Conservation (phyloP, 2,113 vertebrate genomes). For the Mesembrinibis cayennensis region DNA sequence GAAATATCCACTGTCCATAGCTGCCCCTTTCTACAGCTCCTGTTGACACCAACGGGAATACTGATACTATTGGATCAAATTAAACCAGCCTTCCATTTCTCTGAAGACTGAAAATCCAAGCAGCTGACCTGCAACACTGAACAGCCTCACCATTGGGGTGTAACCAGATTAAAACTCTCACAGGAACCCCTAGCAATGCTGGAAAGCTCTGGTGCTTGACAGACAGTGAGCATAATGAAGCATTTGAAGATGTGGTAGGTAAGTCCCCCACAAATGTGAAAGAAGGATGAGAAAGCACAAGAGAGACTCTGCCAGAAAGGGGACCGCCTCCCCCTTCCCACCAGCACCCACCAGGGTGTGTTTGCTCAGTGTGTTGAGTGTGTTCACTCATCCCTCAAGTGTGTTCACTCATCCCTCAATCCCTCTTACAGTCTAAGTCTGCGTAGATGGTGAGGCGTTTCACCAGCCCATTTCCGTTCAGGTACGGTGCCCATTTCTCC, state of each 20-base stretch:
- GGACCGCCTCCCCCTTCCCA: not conserved
- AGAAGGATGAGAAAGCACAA: not conserved
- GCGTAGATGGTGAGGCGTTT: constrained; percentile 77
- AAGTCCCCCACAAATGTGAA: not conserved
- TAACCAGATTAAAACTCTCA: not conserved
- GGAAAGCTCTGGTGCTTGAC: not conserved
- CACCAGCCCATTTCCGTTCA: constrained; percentile 78
- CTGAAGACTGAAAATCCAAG: not conserved
- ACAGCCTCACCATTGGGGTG: not conserved
- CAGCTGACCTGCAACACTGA: not conserved
- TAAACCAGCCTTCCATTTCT: not conserved
- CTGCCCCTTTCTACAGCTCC: not conserved
- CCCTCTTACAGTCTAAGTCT: constrained; percentile 81
- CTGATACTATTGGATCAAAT: not conserved
- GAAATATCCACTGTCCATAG: not conserved
- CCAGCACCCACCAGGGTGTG: not conserved
- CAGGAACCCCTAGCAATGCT: not conserved
- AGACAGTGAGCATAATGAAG: fast-evolving
- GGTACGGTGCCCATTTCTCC: constrained; percentile 81
- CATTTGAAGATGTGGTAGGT: not conserved
- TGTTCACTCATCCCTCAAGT: not conserved
- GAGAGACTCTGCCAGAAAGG: not conserved
- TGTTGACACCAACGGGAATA: not conserved
- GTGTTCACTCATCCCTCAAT: not conserved
- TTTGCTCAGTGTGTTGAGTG: not conserved